Base-by-base conservation (phyloP, 2,113 vertebrate genomes). In the Dendropsophus ebraccatus region DNA sequence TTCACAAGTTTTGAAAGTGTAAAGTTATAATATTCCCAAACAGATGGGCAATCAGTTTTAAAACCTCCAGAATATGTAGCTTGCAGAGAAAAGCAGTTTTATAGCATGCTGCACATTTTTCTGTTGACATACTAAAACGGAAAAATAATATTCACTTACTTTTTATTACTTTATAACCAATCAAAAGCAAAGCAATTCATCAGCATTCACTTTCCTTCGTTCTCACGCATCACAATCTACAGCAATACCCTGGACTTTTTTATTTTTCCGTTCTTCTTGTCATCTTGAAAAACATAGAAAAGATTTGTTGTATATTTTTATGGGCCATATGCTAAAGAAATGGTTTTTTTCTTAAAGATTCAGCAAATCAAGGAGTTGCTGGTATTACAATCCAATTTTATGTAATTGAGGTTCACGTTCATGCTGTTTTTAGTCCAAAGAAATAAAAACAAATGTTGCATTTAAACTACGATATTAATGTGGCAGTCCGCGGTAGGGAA, bases 311-410 rank as follows among this genome's bases (percentile, higher is more conserved):
- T 49, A 87, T 87, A 77, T 45, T 85, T 23, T 5, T 76, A 87
- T 79, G 28, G 60, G 28, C 90, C 88, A 74, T 89, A 80, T 88
- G 84, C 75, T 89, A 87, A 88, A 86, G 86, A 88, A 89, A 82
- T 73, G 82, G 87, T 83, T 91, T 90, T n/a, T 74, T 62, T 89
- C 54, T 82, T 90, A 75, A n/a, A 88, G 87, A 75, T 88, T 30
- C 79, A 88, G 83, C 79, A 88, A 65, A 77, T 87, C 88, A 86
- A 83, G 85, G 30, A 89, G 81, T 83, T 79, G 88, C 80, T 81
- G 81, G 41, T 58, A 52, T 37, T 47, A 74, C 65, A 49, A 67
- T 83, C 77, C 21, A 82, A 82, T 89, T 88, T 87, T 74, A 88
- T 86, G 79, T 81, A 81, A 81, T 50, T 81, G 79, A 81, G 79